Base-by-base conservation (phyloP, 2,888 invertebrate species). In the Gari tellinella region DNA sequence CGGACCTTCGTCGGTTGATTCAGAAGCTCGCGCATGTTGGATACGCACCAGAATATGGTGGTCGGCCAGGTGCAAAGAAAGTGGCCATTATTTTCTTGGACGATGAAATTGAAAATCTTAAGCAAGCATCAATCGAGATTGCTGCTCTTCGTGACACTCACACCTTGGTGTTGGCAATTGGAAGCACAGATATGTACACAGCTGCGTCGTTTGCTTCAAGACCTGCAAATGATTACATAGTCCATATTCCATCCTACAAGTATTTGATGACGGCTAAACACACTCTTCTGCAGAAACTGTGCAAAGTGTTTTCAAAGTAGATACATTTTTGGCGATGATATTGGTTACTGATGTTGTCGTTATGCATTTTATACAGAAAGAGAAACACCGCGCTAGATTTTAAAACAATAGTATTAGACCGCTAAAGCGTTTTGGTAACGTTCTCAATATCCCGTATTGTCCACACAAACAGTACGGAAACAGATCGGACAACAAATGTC, bases 41-140 rank as follows among this genome's bases (percentile, higher is more conserved):
- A 2, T 83, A 80, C 45, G 65, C 80, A 7, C 40, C 60, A 51
- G 49, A 62, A n/a, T 75, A 79, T 55, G 81, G 78, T n/a, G 75
- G 62, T 1, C 60, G 84, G 49, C 48, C 58, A 14, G 46, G 56
- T 7, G 76, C 82, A 12, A 82, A 83, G 48, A 84, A 85, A 63
- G 68, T 87, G 5, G 87, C 86, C 2, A 81, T 88, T 1, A 49
- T 87, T 2, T 85, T 88, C 65, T 48, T 88, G 10, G 88, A 87
- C 52, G 82, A 86, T 12, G 80, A 72, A 5, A 80, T 79, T 31
- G 77, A 79, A 19, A 79, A 76, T 48, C 58, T 82, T 19, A 75
- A 75, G 21, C 70, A 75, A 40, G 83, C 83, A 4, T 48, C 76
- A 5, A 58, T 61, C 8, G 77, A 82, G 48, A 70, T 83, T 2